These are phyloP conservation scores for Cyrtorhinus lividipennis DNA, from an alignment of 1,140 invertebrate species.

Conservation along the genomic window DNA sequence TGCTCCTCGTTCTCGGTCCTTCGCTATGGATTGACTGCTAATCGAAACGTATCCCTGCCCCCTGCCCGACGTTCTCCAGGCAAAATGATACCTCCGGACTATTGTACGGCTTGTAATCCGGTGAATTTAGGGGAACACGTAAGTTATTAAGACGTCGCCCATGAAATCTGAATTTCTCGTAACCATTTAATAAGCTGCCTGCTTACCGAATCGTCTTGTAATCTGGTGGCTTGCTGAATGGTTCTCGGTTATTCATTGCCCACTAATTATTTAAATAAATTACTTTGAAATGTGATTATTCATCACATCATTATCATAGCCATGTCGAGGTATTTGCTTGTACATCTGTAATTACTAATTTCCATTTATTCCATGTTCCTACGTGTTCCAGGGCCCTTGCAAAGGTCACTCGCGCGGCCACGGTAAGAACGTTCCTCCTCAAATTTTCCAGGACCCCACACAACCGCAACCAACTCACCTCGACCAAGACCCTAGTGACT, in stretches of 20 bases:
- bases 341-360: not conserved
- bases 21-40: not conserved
- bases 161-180: not conserved
- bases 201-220: not conserved
- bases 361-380: not conserved
- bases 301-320: not conserved
- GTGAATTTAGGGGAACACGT: slow-evolving; percentile 16
- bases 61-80: too few relatives aligned
- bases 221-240: not conserved
- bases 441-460: slow-evolving; percentile 29
- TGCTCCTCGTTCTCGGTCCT: not conserved
- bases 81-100: slow-evolving; percentile 15
- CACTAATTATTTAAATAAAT: not conserved
- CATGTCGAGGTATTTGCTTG: not conserved
- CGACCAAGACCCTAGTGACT: slow-evolving; percentile 59
- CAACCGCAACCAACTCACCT: slow-evolving; percentile 26
- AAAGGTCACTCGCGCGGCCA: slow-evolving; percentile 3
- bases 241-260: not conserved
- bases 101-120: slow-evolving; percentile 18
- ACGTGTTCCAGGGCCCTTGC: not conserved
- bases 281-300: not conserved
- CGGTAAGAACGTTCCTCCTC: slow-evolving; percentile 13
- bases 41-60: not conserved
- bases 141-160: not conserved
- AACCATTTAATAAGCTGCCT: not conserved